phyloP scores from a whole-genome alignment of 2,113 vertebrate species.

The Toxostoma redivivum region DNA sequence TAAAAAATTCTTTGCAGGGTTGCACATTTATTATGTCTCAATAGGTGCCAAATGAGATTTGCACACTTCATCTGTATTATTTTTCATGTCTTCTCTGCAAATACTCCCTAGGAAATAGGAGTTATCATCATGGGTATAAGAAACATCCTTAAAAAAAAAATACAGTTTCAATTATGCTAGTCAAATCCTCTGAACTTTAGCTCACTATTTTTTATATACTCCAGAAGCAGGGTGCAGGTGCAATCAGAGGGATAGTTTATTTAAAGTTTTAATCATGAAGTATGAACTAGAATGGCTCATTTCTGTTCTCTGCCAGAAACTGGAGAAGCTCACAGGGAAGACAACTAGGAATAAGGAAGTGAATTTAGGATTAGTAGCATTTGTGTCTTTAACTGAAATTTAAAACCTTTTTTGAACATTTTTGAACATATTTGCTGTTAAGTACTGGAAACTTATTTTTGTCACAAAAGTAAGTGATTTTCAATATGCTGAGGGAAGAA shows the following conservation, averaged over 20 bases:
- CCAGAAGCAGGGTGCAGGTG: neutral
- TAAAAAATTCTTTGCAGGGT: slow-evolving; percentile 25
- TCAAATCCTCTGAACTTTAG: neutral
- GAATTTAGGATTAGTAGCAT: neutral
- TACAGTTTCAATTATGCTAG: neutral
- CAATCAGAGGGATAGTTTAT: neutral
- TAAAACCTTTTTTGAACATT: neutral
- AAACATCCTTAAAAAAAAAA: neutral
- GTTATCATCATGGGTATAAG: neutral
- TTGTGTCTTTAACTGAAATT: neutral
- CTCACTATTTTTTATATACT: neutral
- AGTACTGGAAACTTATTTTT: neutral
- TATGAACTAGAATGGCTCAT: neutral
- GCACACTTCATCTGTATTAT: neutral
- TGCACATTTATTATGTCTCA: slow-evolving; percentile 33
- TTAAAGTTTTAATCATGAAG: neutral
- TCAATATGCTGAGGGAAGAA: neutral
- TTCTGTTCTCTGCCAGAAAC: neutral
- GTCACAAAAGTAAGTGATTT: neutral
- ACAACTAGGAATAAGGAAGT: neutral
- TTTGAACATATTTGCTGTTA: neutral
- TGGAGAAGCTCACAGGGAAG: neutral
- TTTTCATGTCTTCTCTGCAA: slow-evolving; percentile 3
- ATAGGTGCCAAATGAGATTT: slow-evolving; percentile 30
- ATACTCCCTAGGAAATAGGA: neutral